Base-by-base conservation (phyloP, 1,140 invertebrate species). In the Whitmania pigra region DNA sequence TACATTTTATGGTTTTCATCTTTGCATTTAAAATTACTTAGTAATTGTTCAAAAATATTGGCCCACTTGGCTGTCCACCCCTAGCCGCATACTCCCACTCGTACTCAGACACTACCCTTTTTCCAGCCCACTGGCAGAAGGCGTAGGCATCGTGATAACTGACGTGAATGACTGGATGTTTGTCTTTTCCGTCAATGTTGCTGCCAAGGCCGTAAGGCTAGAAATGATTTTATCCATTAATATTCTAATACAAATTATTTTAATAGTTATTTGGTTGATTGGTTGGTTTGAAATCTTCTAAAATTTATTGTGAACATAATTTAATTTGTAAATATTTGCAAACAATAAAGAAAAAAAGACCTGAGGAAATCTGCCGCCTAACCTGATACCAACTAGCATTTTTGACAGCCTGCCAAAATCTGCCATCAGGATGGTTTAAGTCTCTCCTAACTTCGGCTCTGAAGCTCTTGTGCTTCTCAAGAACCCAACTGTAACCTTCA, bases 41-140 rank as follows among this genome's bases (percentile, higher is more conserved):
- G 2, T 72, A 67, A 60, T 43, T 13, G 63, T n/a, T 67, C 7
- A 15, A 0, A 57, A 25, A 17, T 20, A 1, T n/a, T 72, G 15
- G 71, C 73, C 74, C 75, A 79, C 79, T 74, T 6, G 76, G 73
- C 0, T 75, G 60, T 27, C 77, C 76, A n/a, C 77, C 78, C 69
- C 81, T 75, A 6, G 79, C 78, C 4, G 82, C 82, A 63, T 73
- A 79, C 73, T 83, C 82, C 82, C 81, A 83, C 74, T 82, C 81
- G 0, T 76, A 75, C 71, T 83, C 82, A 0, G 77, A 76, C 0
- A 81, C 81, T 25, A 83, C 75, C 25, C 81, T 75, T 73, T 82
- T 82, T 2, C 78, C 78, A 15, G 75, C 75, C 75, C 77, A 79
- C 57, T 75, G 57, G 75, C 82, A 83, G 74, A 77, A 82, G 0